These are phyloP conservation scores for Petroica traversi DNA, from an alignment of 2,113 vertebrate genomes.

Conservation along the genomic window DNA sequence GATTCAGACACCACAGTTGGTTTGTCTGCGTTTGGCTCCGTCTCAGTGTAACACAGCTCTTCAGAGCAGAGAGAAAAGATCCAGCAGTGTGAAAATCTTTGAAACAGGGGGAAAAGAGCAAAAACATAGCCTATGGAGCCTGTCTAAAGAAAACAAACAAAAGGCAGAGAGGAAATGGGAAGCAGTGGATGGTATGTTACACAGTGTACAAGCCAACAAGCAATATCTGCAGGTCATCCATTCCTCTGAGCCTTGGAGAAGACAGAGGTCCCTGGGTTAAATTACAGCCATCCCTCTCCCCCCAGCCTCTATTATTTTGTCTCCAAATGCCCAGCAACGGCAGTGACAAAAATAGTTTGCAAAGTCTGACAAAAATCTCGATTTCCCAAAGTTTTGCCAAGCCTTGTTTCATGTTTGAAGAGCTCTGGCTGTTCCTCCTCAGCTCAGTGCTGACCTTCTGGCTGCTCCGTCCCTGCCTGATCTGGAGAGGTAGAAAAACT, in stretches of 20 bases:
- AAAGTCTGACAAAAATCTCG: background rate
- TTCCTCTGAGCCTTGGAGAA: background rate
- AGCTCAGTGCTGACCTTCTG: background rate
- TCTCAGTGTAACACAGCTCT: background rate
- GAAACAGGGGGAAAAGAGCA: background rate
- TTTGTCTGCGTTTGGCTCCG: fast-evolving
- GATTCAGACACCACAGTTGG: background rate
- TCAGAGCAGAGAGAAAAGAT: background rate
- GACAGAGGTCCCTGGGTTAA: background rate
- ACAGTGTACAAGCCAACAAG: slow-evolving; percentile 5
- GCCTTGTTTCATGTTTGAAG: background rate
- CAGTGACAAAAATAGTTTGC: slow-evolving; percentile 22
- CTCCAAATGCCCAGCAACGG: slow-evolving; percentile 17
- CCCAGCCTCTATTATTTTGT: background rate
- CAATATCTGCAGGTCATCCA: slow-evolving; percentile 11
- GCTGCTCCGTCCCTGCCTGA: background rate
- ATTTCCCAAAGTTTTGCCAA: slow-evolving; percentile 23
- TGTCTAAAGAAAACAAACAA: slow-evolving; percentile 9
- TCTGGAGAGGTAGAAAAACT: background rate
- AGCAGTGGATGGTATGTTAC: background rate
- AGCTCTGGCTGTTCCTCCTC: background rate
- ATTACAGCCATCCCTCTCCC: background rate
- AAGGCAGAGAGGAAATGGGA: slow-evolving; percentile 29
- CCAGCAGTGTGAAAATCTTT: background rate
- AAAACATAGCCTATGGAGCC: background rate